Percentiles rank a stretch among this genome's conserved stretches.
These are phyloP conservation scores for Rhynchonycteris naso DNA, from an alignment of 2,797 vertebrate species.

Conservation along the genomic window DNA sequence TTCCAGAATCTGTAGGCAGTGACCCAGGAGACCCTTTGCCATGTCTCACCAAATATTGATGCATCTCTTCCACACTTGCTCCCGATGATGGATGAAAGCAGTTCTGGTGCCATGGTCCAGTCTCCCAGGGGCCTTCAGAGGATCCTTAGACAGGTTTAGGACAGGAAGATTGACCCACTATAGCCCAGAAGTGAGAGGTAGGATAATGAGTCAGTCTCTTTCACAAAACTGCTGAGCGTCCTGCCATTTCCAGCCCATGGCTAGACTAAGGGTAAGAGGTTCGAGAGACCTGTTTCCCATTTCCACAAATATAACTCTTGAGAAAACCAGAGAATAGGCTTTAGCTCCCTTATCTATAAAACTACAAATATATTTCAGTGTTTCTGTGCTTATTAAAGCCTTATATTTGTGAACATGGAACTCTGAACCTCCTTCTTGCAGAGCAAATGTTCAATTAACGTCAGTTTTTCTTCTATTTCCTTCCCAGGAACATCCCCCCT, in stretches of 20 bases:
- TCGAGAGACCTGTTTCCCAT: background rate
- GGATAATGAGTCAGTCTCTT: conserved; percentile 13
- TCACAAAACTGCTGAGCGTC: background rate
- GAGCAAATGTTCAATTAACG: background rate
- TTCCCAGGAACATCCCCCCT: background rate
- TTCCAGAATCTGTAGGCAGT: background rate
- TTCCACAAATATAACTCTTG: background rate
- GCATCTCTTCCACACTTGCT: conserved; percentile 95
- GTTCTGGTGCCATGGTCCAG: conserved; percentile 92
- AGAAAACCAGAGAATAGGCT: background rate
- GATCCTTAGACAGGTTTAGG: conserved; percentile 91
- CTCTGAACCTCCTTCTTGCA: background rate
- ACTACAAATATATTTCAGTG: background rate
- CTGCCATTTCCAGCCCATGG: background rate
- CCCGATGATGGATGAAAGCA: conserved; percentile 94
- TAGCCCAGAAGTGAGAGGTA: conserved; percentile 15
- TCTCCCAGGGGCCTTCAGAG: conserved; percentile 91
- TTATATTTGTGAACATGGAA: background rate
- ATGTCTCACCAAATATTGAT: conserved; percentile 91
- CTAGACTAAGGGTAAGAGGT: background rate
- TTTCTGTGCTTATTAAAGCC: background rate
- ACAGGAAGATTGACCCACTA: conserved; percentile 90
- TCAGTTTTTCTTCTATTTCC: background rate
- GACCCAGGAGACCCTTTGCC: background rate
- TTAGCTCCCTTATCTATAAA: conserved; percentile 22